Base-by-base conservation (phyloP, 2,888 invertebrate genomes). In the Eristalis intricaria region DNA sequence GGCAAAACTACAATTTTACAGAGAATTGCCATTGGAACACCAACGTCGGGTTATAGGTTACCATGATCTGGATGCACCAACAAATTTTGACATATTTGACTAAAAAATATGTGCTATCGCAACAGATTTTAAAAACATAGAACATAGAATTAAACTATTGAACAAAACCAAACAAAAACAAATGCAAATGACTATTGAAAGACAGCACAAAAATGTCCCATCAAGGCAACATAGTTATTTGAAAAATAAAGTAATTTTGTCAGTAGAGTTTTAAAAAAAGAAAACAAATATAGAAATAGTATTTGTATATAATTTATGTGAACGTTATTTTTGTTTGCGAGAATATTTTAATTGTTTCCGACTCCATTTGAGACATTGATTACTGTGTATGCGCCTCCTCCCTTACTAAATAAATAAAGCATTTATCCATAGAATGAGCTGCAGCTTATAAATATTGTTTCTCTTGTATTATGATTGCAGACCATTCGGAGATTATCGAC, bases 31-130 rank as follows among this genome's bases (percentile, higher is more conserved):
- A 93, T 94, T 94, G 95, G 95, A 95, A 93, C 95, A 95, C 91
- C 95, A 95, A 93, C 95, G 97, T 93, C 95, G 96, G 93, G 95
- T 97, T 93, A 95, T 97, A 93, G 96, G 96, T 93, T 98, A 98
- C 95, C 96, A 97, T 94, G 98, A 98, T 95, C 95, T 98, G 94
- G 97, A 98, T 95, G 97, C 97, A 93, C 97, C 97, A 94, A 97
- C 97, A 93, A 95, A 94, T 94, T 95, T 95, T 92, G 97, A 97
- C 93, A 95, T 96, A 93, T 96, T 97, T 93, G 92, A 92, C 89
- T 93, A 92, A 91, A 60, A 58, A 58, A 23, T 10, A 89, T 64
- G 76, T 61, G 63, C 80, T 69, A 71, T 58, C 26, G 66, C 74
- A 87, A 79, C 75, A 84, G 73, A 76, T 75, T 69, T n/a, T 13